phyloP scores from a whole-genome alignment of 2,888 invertebrate species.

The Synergus japonicus region DNA sequence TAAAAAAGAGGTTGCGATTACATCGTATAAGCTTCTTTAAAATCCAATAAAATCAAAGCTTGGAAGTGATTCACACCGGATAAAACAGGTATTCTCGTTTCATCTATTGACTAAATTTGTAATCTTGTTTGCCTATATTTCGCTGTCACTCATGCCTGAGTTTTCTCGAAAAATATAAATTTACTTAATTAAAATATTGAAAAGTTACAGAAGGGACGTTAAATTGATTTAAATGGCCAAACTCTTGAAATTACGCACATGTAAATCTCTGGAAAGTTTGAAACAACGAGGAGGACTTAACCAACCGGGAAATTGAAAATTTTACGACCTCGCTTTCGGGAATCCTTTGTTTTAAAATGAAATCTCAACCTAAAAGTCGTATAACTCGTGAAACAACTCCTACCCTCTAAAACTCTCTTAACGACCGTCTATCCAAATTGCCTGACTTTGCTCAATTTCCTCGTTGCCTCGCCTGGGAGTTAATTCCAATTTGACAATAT shows the following conservation, averaged over 20 bases:
- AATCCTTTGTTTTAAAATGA: constrained; percentile 42
- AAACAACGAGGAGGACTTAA: constrained; percentile 26
- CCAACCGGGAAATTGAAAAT: constrained; percentile 41
- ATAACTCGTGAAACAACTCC: constrained; percentile 36
- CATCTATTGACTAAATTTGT: too few relatives aligned
- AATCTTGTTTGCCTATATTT: too few relatives aligned
- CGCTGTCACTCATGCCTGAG: too few relatives aligned
- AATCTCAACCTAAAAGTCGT: constrained; percentile 38
- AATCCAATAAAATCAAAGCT: too few relatives aligned
- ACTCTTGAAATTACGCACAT: constrained; percentile 34
- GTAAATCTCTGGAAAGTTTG: constrained; percentile 36
- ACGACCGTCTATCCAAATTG: constrained; percentile 38
- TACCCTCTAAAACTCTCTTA: constrained; percentile 37
- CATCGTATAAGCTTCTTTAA: too few relatives aligned
- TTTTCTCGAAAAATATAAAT: background rate
- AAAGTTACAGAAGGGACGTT: background rate
- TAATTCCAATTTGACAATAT: background rate
- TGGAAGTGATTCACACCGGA: too few relatives aligned
- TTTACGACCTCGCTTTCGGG: constrained; percentile 36
- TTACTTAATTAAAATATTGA: background rate
- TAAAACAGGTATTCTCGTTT: too few relatives aligned
- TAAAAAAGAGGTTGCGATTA: too few relatives aligned
- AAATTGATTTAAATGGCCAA: constrained; percentile 30
- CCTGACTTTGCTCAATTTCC: constrained; percentile 34
- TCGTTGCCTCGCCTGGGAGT: constrained; percentile 7